phyloP scores from a whole-genome alignment of 1,140 invertebrate genomes.

The Ceratosolen fusciceps region DNA sequence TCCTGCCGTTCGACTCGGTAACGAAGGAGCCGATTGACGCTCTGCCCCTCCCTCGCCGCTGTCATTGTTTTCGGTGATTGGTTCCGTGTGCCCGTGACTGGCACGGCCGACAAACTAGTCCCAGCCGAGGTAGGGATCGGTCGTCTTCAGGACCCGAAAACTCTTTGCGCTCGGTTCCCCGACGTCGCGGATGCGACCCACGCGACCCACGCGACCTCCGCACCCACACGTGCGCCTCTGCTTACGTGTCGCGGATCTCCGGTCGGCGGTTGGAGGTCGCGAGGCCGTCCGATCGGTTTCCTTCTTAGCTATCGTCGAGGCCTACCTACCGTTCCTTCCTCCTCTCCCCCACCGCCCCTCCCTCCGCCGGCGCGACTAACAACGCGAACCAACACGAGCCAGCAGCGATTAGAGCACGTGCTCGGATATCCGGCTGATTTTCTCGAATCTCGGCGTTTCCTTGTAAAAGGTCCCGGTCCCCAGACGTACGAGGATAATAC shows the following conservation, averaged over 20 bases:
- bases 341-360: too few relatives aligned
- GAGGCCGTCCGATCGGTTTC: not conserved
- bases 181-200: constrained; percentile 4
- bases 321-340: too few relatives aligned
- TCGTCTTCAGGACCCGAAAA: not conserved
- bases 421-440: too few relatives aligned
- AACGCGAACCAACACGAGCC: too few relatives aligned
- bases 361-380: too few relatives aligned
- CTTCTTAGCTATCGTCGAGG: too few relatives aligned
- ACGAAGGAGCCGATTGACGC: not conserved
- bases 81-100: constrained; percentile 37
- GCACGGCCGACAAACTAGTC: not conserved
- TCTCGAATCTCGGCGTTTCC: too few relatives aligned
- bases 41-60: not conserved
- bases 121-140: not conserved
- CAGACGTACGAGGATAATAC: too few relatives aligned
- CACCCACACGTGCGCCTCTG: constrained; percentile 28
- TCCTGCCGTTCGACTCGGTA: constrained; percentile 42
- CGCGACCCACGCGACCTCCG: constrained; percentile 19
- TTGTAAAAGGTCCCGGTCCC: too few relatives aligned
- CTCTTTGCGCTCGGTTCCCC: not conserved
- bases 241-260: not conserved
- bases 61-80: constrained; percentile 45
- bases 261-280: not conserved
- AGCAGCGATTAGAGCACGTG: too few relatives aligned